A percentile compares a stretch with the other conserved stretches of the same genome.
These are phyloP conservation scores for Eunapius fragilis DNA, from an alignment of 37 sponge, comb jelly and placozoan genomes.

Conservation along the genomic window DNA sequence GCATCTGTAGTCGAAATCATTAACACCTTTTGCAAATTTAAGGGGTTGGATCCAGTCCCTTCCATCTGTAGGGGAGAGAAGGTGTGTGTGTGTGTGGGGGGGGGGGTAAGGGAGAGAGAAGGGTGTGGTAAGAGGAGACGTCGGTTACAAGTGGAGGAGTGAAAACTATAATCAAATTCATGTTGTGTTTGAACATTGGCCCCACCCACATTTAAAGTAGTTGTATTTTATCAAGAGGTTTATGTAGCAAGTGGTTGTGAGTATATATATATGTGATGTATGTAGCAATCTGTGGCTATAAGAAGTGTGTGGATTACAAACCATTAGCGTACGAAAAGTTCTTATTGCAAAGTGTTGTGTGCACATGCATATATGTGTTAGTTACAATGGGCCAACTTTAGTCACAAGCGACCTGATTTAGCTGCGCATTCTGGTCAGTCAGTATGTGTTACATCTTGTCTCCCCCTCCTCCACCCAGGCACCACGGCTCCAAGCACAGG, in stretches of 20 bases:
- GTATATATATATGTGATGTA: too few relatives aligned
- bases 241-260: too few relatives aligned
- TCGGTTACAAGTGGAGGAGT: background rate
- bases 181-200: background rate
- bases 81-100: background rate
- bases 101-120: background rate
- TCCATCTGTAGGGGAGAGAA: background rate
- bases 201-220: background rate
- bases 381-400: too few relatives aligned
- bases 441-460: background rate
- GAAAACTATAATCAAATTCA: background rate
- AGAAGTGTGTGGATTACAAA: too few relatives aligned
- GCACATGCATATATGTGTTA: background rate
- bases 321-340: too few relatives aligned
- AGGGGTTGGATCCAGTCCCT: too few relatives aligned
- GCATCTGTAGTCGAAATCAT: background rate
- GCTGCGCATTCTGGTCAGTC: background rate
- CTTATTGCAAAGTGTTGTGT: background rate
- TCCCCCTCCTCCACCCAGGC: constrained; percentile 41
- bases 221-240: too few relatives aligned
- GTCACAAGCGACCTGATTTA: too few relatives aligned
- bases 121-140: background rate
- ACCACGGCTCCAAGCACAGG: constrained; percentile 69
- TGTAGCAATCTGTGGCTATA: too few relatives aligned
- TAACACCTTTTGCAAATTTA: too few relatives aligned